phyloP scores from a whole-genome alignment of 2,113 vertebrate genomes.

The Actinemys pallida region DNA sequence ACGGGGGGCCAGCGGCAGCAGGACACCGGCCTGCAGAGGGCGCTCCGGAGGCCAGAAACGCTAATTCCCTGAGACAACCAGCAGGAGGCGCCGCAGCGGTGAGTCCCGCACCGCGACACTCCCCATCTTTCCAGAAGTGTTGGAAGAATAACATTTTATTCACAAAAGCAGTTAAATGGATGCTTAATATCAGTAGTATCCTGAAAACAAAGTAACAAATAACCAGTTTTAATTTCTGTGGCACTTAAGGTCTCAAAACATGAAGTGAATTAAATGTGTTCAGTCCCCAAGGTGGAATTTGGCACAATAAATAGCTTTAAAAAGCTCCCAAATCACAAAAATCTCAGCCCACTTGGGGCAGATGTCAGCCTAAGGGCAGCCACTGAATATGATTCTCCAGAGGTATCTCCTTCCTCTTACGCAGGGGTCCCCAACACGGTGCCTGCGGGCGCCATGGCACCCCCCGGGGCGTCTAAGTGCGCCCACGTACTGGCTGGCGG shows the following conservation, averaged over 20 bases:
- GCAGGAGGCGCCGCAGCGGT: too few relatives aligned
- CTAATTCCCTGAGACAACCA: too few relatives aligned
- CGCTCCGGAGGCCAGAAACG: too few relatives aligned
- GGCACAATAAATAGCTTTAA: not conserved
- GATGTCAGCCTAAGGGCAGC: not conserved
- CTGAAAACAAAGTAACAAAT: not conserved
- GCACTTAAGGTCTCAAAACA: not conserved
- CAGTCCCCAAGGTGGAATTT: fast-evolving
- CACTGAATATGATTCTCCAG: not conserved
- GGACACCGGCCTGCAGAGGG: too few relatives aligned
- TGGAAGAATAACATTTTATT: not conserved
- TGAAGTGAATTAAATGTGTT: not conserved
- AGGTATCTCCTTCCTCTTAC: not conserved
- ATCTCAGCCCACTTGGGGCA: not conserved
- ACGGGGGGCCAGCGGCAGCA: too few relatives aligned
- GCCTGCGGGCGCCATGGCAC: too few relatives aligned
- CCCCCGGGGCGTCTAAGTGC: too few relatives aligned
- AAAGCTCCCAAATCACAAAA: not conserved
- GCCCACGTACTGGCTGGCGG: too few relatives aligned
- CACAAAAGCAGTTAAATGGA: not conserved
- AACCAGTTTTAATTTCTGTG: not conserved
- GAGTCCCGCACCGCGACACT: too few relatives aligned
- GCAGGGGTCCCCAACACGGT: not conserved
- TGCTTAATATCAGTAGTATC: not conserved
- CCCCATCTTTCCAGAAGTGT: not conserved